phyloP scores from a whole-genome alignment of 2,797 vertebrate genomes.

The Morelia viridis region DNA sequence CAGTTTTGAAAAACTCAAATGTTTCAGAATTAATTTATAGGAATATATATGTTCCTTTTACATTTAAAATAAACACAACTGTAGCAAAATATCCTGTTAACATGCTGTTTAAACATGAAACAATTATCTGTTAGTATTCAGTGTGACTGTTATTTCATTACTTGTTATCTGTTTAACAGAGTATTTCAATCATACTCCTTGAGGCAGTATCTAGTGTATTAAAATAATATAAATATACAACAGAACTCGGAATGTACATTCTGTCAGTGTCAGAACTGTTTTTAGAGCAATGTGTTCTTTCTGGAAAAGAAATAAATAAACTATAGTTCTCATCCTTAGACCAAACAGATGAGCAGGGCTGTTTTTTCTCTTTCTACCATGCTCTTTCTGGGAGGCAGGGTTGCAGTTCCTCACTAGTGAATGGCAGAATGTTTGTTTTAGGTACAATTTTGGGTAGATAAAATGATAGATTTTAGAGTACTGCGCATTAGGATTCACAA shows the following conservation, averaged over 20 bases:
- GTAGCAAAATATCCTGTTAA: neutral
- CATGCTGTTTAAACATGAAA: neutral
- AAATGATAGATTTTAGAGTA: neutral
- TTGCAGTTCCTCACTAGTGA: neutral
- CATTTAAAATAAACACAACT: neutral
- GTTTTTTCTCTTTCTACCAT: neutral
- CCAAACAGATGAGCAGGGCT: neutral
- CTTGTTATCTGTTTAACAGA: neutral
- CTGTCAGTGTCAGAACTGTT: neutral
- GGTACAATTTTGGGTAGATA: neutral
- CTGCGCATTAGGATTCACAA: neutral
- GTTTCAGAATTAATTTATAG: neutral
- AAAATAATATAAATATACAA: neutral
- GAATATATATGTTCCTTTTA: neutral
- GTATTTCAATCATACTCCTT: neutral
- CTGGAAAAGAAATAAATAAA: neutral
- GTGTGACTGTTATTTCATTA: neutral
- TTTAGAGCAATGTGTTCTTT: neutral
- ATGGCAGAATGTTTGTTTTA: neutral
- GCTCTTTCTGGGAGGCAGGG: neutral
- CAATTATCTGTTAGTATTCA: fast-evolving
- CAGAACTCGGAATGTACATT: neutral
- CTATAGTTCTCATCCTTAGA: neutral
- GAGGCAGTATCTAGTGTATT: neutral
- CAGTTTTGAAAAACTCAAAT: neutral